Evolutionary conservation across 2,888 invertebrate genomes (phyloP).

Genomic region (Chelonus formosanus): DNA sequence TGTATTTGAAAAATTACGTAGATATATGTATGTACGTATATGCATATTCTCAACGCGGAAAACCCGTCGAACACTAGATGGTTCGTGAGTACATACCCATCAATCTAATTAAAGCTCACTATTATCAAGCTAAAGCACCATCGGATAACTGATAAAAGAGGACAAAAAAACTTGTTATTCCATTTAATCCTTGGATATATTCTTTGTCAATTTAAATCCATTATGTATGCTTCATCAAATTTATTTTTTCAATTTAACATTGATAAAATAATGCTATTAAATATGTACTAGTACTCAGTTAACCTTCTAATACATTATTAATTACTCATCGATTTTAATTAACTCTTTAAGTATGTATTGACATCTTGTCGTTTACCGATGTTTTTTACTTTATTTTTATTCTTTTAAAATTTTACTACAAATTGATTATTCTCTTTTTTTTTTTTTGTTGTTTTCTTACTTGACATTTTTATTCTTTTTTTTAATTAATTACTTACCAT

Average conservation of each 20-base stretch:
- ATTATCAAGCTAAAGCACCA: conserved; percentile 1
- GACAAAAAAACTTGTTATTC: conserved; percentile 2
- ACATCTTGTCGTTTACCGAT: too few species aligned
- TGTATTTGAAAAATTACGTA: background rate
- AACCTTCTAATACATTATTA: background rate
- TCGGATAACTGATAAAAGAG: background rate
- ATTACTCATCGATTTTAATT: too few species aligned
- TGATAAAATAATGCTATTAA: background rate
- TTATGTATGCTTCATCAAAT: too few species aligned
- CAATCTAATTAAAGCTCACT: conserved; percentile 8
- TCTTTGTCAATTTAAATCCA: too few species aligned
- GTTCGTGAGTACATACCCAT: conserved; percentile 5
- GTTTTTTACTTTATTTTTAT: too few species aligned
- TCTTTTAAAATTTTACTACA: too few species aligned
- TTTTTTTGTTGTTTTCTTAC: too few species aligned
- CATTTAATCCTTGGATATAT: background rate
- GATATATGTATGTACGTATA: conserved; percentile 3
- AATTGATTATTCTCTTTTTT: too few species aligned
- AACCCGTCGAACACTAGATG: background rate
- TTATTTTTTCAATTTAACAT: too few species aligned
- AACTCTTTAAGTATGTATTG: too few species aligned
- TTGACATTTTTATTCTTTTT: background rate
- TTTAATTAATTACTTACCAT: background rate
- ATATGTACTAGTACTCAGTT: background rate
- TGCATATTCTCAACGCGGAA: background rate